A percentile compares a stretch with the other conserved stretches of the same genome.
These are phyloP conservation scores for Ceriagrion tenellum DNA, from an alignment of 2,888 invertebrate genomes.

Conservation along the genomic window DNA sequence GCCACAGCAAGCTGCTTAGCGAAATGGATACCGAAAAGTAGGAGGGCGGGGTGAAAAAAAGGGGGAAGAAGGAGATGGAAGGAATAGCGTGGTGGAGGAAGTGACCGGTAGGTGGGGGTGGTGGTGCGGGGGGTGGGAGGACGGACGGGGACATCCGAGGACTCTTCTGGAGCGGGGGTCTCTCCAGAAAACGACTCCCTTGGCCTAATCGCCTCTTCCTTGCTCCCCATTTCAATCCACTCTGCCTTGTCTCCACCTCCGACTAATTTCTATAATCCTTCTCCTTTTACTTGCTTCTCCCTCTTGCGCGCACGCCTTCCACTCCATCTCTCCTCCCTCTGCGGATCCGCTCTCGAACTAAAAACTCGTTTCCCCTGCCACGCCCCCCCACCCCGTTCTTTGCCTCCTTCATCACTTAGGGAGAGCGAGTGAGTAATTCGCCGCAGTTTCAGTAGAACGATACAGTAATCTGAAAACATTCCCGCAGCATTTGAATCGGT, in stretches of 20 bases:
- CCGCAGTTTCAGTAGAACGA: neutral
- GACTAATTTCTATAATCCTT: neutral
- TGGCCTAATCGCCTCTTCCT: slow-evolving; percentile 29
- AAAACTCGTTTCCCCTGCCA: neutral
- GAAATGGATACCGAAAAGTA: neutral
- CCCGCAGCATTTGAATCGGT: neutral
- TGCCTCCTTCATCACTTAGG: neutral
- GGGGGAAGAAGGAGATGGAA: neutral
- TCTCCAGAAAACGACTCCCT: neutral
- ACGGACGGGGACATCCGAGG: neutral
- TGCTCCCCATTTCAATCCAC: slow-evolving; percentile 11
- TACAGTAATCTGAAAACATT: neutral
- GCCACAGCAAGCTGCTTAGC: too few relatives aligned
- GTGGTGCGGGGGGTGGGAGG: neutral
- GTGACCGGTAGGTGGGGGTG: neutral
- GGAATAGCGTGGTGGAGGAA: neutral
- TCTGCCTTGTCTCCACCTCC: neutral
- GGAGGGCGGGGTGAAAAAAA: neutral
- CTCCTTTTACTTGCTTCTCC: neutral
- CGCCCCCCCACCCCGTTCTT: neutral
- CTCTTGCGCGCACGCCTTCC: neutral
- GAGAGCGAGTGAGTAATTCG: neutral
- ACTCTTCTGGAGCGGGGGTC: neutral
- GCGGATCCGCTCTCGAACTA: neutral
- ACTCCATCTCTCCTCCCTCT: slow-evolving; percentile 9